phyloP scores from a whole-genome alignment of 2,113 vertebrate species.

The Rynchops niger region DNA sequence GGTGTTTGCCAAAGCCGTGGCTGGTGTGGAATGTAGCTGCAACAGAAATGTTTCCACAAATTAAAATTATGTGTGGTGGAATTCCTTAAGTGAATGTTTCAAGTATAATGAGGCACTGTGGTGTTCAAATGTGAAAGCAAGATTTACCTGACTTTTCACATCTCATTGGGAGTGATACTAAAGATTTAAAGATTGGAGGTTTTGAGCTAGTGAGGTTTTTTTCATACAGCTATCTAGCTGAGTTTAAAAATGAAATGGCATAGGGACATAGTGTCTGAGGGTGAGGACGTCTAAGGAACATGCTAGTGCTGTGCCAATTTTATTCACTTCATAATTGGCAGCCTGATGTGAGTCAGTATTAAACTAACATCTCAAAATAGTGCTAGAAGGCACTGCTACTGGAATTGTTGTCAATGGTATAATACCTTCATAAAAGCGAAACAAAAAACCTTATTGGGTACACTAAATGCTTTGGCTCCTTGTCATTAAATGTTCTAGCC shows the following conservation, averaged over 20 bases:
- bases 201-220: not conserved
- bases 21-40: not conserved
- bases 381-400: not conserved
- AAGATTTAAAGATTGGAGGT: not conserved
- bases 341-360: not conserved
- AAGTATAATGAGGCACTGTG: not conserved
- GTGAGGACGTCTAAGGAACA: not conserved
- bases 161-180: not conserved
- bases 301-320: not conserved
- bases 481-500: not conserved
- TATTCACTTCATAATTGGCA: not conserved
- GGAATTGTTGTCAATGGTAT: not conserved
- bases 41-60: not conserved
- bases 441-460: not conserved
- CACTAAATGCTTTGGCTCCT: not conserved
- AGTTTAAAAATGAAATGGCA: not conserved
- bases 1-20: not conserved
- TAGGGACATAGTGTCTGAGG: not conserved
- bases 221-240: not conserved
- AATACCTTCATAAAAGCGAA: not conserved
- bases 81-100: not conserved
- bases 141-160: not conserved
- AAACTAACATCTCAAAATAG: not conserved
- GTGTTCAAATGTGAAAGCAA: not conserved
- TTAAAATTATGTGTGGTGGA: not conserved